These are phyloP conservation scores for Petrolisthes cinctipes DNA, from an alignment of 2,888 invertebrate species.

Conservation along the genomic window DNA sequence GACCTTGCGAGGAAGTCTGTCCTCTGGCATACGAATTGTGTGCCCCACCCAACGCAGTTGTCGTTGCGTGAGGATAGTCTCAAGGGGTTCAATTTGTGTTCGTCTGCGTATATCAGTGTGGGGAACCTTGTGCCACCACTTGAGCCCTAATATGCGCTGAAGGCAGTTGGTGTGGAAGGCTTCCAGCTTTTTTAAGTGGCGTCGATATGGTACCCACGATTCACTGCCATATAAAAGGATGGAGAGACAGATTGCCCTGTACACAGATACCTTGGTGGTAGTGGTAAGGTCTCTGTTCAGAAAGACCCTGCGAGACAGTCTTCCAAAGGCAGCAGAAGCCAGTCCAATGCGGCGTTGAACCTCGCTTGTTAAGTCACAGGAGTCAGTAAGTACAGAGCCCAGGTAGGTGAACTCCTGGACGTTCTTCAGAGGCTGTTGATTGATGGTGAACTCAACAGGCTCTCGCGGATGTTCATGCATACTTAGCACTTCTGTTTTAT, in stretches of 20 bases:
- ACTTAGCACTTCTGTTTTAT: no score
- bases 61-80: neutral
- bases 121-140: neutral
- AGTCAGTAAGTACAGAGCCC: neutral
- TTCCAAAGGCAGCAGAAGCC: constrained; percentile 2
- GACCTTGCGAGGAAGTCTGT: neutral
- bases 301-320: neutral
- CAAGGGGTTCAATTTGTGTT: neutral
- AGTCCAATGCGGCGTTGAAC: neutral
- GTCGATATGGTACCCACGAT: neutral
- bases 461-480: no score
- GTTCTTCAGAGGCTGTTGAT: neutral
- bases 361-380: neutral
- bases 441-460: neutral
- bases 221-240: neutral
- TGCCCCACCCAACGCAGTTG: neutral
- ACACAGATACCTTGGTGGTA: constrained; percentile 4
- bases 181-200: neutral
- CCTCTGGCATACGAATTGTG: neutral
- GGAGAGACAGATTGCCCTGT: constrained; percentile 5
- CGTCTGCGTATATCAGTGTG: neutral
- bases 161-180: constrained; percentile 8
- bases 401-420: neutral
- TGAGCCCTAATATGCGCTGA: neutral
- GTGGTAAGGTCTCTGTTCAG: neutral